Evolutionary conservation across 1,140 invertebrate genomes (phyloP).

Genomic region (Eufriesea mexicana): DNA sequence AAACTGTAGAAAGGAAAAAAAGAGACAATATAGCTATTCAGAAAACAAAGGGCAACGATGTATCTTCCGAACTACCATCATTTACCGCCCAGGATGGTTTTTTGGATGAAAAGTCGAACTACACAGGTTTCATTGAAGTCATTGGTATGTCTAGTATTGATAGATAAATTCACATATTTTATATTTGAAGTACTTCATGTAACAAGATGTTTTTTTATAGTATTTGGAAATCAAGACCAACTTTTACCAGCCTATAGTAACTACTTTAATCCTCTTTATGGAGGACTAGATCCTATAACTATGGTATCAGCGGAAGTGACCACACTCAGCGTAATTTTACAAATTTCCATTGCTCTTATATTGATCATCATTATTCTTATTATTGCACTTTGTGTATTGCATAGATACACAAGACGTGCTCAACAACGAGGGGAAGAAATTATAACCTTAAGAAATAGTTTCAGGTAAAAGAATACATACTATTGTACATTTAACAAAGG

Average conservation of each 20-base stretch:
- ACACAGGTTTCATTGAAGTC: conserved; percentile 92
- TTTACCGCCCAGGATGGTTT: conserved; percentile 85
- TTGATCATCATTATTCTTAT: conserved; percentile 86
- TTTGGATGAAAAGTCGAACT: conserved; percentile 89
- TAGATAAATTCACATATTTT: background rate
- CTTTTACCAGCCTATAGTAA: conserved; percentile 77
- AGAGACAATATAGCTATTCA: conserved; percentile 67
- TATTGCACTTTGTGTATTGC: conserved; percentile 87
- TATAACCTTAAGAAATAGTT: conserved; percentile 87
- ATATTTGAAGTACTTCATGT: background rate
- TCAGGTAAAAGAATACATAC: conserved; percentile 83
- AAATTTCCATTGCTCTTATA: conserved; percentile 85
- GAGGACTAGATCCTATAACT: conserved; percentile 73
- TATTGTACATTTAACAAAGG: too few relatives aligned
- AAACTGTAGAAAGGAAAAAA: conserved; percentile 57
- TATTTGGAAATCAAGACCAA: conserved; percentile 70
- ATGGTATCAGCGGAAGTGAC: conserved; percentile 69
- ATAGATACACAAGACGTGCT: conserved; percentile 88
- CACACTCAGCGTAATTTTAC: conserved; percentile 76
- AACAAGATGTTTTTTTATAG: conserved; percentile 62
- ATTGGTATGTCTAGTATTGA: conserved; percentile 84
- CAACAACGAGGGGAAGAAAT: conserved; percentile 90
- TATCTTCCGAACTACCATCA: conserved; percentile 40
- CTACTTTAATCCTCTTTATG: conserved; percentile 77
- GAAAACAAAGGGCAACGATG: conserved; percentile 55